A percentile compares a stretch with the other conserved stretches of the same genome.
phyloP scores from a whole-genome alignment of 2,888 invertebrate species.

The Hoplodrina ambigua region DNA sequence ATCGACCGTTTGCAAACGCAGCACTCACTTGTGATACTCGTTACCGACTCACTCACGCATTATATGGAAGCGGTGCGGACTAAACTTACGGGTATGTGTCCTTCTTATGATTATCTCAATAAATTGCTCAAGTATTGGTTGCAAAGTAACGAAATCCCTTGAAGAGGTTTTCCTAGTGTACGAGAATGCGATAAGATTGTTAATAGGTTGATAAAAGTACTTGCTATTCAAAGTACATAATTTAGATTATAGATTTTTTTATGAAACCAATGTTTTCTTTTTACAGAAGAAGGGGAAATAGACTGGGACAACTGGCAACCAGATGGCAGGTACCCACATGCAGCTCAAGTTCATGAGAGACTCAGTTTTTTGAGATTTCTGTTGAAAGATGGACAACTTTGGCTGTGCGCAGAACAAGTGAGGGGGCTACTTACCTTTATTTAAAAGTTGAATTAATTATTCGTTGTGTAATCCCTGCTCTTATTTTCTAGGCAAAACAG shows the following conservation, averaged over 20 bases:
- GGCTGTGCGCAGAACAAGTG: slow-evolving; percentile 98
- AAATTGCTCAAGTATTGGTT: background rate
- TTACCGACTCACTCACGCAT: slow-evolving; percentile 96
- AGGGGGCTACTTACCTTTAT: slow-evolving; percentile 49
- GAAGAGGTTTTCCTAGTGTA: background rate
- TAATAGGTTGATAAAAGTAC: background rate
- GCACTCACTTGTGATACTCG: slow-evolving; percentile 97
- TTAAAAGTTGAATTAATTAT: slow-evolving; percentile 31
- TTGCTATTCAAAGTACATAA: background rate
- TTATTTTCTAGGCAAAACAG: slow-evolving; percentile 93
- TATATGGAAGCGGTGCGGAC: slow-evolving; percentile 97
- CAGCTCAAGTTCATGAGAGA: slow-evolving; percentile 97
- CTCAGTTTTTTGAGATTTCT: slow-evolving; percentile 97
- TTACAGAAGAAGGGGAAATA: slow-evolving; percentile 93
- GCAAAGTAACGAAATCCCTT: background rate
- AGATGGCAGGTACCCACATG: slow-evolving; percentile 97
- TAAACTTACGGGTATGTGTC: slow-evolving; percentile 77
- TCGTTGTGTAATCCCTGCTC: slow-evolving; percentile 54
- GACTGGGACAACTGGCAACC: slow-evolving; percentile 95
- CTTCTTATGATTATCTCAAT: background rate
- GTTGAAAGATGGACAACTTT: slow-evolving; percentile 98
- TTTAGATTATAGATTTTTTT: background rate
- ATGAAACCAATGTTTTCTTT: background rate
- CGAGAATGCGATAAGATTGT: background rate
- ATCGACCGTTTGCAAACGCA: slow-evolving; percentile 97